A percentile compares a stretch with the other conserved stretches of the same genome.
phyloP scores from a whole-genome alignment of 2,113 vertebrate genomes.

The Prinia subflava region DNA sequence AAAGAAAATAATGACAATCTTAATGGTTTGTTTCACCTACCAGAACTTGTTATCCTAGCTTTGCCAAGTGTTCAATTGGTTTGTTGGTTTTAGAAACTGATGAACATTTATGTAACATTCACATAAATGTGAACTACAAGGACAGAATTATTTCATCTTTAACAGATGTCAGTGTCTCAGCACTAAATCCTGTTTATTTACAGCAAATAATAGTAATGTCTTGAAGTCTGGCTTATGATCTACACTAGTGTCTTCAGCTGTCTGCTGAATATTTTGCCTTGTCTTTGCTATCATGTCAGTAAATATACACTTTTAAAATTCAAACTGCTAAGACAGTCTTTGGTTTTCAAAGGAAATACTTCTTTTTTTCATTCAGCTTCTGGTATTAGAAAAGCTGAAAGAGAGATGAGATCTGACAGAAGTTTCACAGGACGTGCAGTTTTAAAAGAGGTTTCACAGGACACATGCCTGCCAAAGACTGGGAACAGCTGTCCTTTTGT shows the following conservation, averaged over 20 bases:
- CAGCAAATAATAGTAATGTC: neutral
- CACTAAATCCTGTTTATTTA: constrained; percentile 23
- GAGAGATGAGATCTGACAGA: neutral
- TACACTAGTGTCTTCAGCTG: neutral
- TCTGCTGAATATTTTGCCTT: neutral
- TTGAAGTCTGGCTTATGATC: neutral
- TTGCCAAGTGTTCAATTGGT: neutral
- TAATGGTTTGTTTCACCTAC: neutral
- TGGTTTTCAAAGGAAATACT: neutral
- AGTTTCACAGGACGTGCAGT: neutral
- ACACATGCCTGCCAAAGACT: rapidly evolving
- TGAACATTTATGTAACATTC: neutral
- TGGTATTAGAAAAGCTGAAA: neutral
- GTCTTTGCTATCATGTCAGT: neutral
- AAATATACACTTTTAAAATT: neutral
- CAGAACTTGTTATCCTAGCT: neutral
- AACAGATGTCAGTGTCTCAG: neutral
- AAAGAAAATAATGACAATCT: neutral
- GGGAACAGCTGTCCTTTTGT: neutral
- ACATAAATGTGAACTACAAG: neutral
- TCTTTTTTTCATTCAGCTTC: neutral
- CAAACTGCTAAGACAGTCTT: neutral
- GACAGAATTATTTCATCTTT: neutral
- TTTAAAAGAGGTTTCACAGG: neutral
- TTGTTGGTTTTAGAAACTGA: neutral